Evolutionary conservation across 2,113 vertebrate genomes (phyloP).

Genomic region (Felis chaus): DNA sequence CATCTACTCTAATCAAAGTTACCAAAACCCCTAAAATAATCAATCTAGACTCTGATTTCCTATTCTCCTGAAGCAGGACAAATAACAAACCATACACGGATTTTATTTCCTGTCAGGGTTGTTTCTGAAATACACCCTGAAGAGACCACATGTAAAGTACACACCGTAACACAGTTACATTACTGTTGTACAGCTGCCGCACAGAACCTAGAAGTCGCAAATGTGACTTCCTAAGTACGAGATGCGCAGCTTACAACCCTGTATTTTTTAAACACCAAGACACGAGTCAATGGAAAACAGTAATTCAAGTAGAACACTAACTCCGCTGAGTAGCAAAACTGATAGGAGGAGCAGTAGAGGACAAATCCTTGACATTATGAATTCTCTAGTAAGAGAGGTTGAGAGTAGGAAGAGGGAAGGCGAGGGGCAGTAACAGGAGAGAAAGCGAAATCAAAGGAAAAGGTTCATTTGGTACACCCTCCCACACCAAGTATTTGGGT

Average conservation of each 20-base stretch:
- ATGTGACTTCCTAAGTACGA: neutral
- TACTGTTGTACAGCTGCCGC: neutral
- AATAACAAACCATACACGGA: neutral
- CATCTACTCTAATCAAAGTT: neutral
- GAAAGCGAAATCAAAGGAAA: neutral
- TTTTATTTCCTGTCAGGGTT: neutral
- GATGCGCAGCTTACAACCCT: neutral
- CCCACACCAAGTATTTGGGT: constrained; percentile 30
- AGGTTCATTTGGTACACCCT: neutral
- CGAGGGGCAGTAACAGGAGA: neutral
- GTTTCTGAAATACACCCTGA: neutral
- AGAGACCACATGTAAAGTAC: neutral
- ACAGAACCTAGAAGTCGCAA: neutral
- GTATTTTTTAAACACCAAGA: neutral
- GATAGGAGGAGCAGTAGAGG: neutral
- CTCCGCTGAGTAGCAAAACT: neutral
- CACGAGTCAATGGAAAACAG: neutral
- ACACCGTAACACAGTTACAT: rapidly evolving
- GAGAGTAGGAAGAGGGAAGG: no score
- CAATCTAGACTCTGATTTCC: neutral
- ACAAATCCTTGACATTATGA: neutral
- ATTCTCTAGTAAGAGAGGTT: neutral
- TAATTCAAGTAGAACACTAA: neutral
- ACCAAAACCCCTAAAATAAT: neutral
- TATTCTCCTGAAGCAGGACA: neutral